Evolutionary conservation across 2,113 vertebrate species (phyloP).

Genomic region (Struthio camelus): DNA sequence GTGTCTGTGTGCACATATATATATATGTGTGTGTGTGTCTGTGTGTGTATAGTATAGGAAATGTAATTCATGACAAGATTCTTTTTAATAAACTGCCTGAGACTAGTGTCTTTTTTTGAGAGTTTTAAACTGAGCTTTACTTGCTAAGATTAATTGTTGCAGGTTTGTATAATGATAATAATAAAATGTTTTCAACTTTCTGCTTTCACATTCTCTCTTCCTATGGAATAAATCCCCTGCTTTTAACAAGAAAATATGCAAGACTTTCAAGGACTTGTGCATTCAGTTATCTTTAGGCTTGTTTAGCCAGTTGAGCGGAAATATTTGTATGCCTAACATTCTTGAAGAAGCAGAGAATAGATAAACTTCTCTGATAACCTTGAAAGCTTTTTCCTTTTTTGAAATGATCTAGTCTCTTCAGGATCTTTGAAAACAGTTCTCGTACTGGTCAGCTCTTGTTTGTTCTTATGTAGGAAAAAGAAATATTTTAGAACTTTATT

Average conservation of each 20-base stretch:
- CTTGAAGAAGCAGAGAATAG: background rate
- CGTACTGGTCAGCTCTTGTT: background rate
- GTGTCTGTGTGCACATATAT: no score
- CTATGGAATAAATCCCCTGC: background rate
- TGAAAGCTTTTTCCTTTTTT: background rate
- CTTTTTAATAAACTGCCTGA: background rate
- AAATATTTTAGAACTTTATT: constrained; percentile 18
- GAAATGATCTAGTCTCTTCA: background rate
- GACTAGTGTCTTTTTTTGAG: background rate
- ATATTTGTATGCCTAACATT: background rate
- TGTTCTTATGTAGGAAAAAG: background rate
- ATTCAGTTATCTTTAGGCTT: background rate
- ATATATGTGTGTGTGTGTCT: no score
- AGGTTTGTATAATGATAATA: background rate
- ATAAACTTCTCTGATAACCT: background rate
- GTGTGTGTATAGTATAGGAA: no score
- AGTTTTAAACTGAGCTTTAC: background rate
- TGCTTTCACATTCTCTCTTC: background rate
- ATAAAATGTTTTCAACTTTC: background rate
- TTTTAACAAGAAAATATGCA: background rate
- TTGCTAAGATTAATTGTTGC: background rate
- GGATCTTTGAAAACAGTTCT: background rate
- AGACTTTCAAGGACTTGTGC: background rate
- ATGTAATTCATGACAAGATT: background rate
- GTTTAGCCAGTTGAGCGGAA: background rate